Evolutionary conservation across 2,113 vertebrate species (phyloP).

Genomic region (Bothrops jararaca): DNA sequence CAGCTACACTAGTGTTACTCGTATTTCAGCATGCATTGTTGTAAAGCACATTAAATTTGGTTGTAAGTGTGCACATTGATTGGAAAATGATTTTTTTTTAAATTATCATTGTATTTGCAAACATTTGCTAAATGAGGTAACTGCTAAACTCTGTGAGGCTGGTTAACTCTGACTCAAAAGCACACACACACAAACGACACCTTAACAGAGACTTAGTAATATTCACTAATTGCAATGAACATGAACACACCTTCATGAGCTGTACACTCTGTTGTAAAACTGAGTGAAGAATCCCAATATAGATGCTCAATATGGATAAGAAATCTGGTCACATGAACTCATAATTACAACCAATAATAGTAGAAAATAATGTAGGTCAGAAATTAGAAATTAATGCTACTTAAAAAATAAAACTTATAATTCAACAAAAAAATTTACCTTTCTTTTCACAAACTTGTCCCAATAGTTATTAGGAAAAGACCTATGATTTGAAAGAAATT

Average conservation of each 20-base stretch:
- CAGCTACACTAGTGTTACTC: neutral
- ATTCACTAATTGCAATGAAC: neutral
- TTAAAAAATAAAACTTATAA: neutral
- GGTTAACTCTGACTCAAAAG: neutral
- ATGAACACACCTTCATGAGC: neutral
- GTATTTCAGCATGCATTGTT: neutral
- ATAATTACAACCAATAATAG: neutral
- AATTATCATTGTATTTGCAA: neutral
- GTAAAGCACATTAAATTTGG: neutral
- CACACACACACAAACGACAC: neutral
- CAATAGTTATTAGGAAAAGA: slow-evolving; percentile 98
- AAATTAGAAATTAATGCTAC: neutral
- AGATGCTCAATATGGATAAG: neutral
- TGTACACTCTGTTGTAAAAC: neutral
- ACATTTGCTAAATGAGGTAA: neutral
- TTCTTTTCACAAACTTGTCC: slow-evolving; percentile 97
- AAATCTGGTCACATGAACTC: neutral
- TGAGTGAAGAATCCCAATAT: neutral
- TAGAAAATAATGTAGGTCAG: neutral
- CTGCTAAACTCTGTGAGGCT: neutral
- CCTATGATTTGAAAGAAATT: slow-evolving; percentile 67
- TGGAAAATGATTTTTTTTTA: neutral
- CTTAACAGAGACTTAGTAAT: neutral
- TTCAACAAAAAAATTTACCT: slow-evolving; percentile 59
- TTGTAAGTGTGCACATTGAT: neutral